Evolutionary conservation across 2,797 vertebrate genomes (phyloP).

Genomic region (Carduelis carduelis): DNA sequence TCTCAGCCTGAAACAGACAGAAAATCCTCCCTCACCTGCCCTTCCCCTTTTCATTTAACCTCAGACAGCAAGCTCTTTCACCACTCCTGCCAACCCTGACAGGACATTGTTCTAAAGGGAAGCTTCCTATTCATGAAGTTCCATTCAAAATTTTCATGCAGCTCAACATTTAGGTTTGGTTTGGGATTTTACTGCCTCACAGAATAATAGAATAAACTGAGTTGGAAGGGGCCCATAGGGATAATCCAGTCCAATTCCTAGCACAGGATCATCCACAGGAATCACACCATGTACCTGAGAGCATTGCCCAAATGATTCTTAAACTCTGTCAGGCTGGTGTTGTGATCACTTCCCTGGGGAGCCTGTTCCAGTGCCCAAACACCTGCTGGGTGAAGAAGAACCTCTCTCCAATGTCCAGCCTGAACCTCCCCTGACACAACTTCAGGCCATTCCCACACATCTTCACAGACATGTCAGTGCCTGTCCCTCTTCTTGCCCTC

Average conservation of each 20-base stretch:
- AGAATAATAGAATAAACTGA: not conserved
- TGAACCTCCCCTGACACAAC: not conserved
- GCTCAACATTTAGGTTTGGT: not conserved
- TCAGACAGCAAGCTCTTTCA: not conserved
- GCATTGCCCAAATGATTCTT: not conserved
- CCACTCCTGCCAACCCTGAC: not conserved
- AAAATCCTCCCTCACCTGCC: not conserved
- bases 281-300: not conserved
- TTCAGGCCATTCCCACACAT: not conserved
- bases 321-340: not conserved
- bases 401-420: not conserved
- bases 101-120: not conserved
- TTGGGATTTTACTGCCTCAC: not conserved
- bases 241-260: not conserved
- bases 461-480: not conserved
- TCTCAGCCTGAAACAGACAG: not conserved
- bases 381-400: not conserved
- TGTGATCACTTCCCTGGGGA: not conserved
- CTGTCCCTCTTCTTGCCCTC: not conserved
- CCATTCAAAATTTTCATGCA: not conserved
- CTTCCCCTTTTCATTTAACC: not conserved
- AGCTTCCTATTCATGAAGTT: not conserved
- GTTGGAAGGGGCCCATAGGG: not conserved
- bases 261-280: not conserved
- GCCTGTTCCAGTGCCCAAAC: fast-evolving